Conservation (phyloP, 2,113 vertebrate genomes). For the Crotalus horridus region DNA sequence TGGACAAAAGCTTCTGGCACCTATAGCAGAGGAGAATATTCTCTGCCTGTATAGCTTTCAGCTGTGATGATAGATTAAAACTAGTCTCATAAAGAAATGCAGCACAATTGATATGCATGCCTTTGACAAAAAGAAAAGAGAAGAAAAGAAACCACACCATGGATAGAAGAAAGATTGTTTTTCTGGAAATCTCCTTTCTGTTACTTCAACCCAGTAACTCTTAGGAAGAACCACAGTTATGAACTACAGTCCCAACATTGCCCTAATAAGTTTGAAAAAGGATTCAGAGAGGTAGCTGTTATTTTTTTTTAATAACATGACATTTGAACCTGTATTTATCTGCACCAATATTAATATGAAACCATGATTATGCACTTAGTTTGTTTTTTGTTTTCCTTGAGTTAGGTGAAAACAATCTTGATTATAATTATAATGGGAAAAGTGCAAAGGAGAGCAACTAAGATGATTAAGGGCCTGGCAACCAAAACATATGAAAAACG, state of each 20-base stretch:
- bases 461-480: too few species aligned
- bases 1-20: neutral
- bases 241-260: conserved; percentile 35
- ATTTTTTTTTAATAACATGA: too few species aligned
- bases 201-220: neutral
- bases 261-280: neutral
- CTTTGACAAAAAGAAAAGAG: neutral
- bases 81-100: neutral
- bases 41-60: neutral
- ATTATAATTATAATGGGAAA: conserved; percentile 32
- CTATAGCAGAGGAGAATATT: neutral
- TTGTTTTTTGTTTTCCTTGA: neutral
- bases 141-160: conserved; percentile 34
- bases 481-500: too few species aligned
- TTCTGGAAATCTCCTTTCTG: neutral
- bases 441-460: too few species aligned
- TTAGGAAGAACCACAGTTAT: neutral
- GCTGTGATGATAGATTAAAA: neutral
- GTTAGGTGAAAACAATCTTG: conserved; percentile 30
- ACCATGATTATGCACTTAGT: too few species aligned
- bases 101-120: neutral
- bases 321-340: too few species aligned
- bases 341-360: too few species aligned
- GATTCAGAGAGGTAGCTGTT: neutral
- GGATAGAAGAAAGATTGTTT: conserved; percentile 59